A percentile compares a stretch with the other conserved stretches of the same genome.
Conservation (phyloP, 2,888 invertebrate species). For the Papilio elwesi region DNA sequence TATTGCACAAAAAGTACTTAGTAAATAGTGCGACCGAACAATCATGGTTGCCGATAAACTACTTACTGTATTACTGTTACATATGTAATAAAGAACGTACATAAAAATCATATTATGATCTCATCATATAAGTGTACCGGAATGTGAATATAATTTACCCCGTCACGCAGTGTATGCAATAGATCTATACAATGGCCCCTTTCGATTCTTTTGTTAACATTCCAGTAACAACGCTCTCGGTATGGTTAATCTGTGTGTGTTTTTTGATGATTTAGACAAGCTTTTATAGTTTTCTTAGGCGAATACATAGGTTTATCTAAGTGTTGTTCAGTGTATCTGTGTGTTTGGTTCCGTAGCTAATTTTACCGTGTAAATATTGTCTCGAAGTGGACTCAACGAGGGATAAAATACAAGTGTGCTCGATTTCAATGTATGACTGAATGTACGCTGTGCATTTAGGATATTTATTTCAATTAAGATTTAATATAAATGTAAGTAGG, state of each 20-base stretch:
- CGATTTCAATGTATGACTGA: constrained; percentile 68
- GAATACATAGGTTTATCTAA: constrained; percentile 67
- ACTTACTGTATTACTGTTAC: constrained; percentile 45
- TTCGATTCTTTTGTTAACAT: constrained; percentile 70
- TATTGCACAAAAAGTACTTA: constrained; percentile 83
- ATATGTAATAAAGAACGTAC: constrained; percentile 64
- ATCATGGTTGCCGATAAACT: constrained; percentile 59
- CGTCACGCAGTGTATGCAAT: constrained; percentile 58
- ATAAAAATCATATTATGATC: constrained; percentile 73
- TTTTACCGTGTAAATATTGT: constrained; percentile 72
- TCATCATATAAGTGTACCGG: constrained; percentile 72
- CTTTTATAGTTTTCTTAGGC: constrained; percentile 77
- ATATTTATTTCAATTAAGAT: constrained; percentile 80
- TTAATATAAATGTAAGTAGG: constrained; percentile 74
- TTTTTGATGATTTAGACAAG: constrained; percentile 65
- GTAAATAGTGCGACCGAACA: constrained; percentile 63
- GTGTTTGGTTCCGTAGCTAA: constrained; percentile 66
- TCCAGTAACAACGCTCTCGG: constrained; percentile 71
- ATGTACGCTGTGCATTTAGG: constrained; percentile 70
- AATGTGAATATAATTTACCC: constrained; percentile 53
- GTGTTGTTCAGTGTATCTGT: constrained; percentile 69
- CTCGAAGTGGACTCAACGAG: constrained; percentile 59
- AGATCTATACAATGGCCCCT: constrained; percentile 55
- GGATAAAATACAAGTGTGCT: constrained; percentile 55
- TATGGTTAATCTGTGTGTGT: constrained; percentile 64